These are phyloP conservation scores for Nomia melanderi DNA, from an alignment of 1,140 invertebrate genomes.

Conservation along the genomic window DNA sequence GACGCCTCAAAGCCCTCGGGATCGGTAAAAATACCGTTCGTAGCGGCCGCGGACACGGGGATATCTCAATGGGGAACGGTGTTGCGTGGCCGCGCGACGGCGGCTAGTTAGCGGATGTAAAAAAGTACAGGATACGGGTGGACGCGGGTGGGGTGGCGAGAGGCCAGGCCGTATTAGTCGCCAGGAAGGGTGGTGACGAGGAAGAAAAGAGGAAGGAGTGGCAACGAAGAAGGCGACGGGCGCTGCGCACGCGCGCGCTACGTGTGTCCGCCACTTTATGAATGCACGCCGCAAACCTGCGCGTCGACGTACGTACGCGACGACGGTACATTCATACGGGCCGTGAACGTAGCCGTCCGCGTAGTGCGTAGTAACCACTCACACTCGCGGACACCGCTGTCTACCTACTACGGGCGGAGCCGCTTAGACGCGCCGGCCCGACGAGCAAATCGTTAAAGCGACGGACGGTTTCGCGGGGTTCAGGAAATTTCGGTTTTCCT, in stretches of 20 bases:
- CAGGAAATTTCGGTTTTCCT: no score
- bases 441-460: constrained; percentile 52
- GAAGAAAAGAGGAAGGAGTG: constrained; percentile 57
- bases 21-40: no score
- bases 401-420: constrained; percentile 45
- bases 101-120: constrained; percentile 37
- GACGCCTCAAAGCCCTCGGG: no score
- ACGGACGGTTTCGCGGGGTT: background rate
- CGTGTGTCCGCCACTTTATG: constrained; percentile 73
- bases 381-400: constrained; percentile 41
- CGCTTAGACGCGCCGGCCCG: constrained; percentile 41
- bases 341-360: constrained; percentile 48
- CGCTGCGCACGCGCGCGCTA: constrained; percentile 65
- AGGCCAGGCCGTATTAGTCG: constrained; percentile 34
- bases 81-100: constrained; percentile 15
- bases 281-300: constrained; percentile 68
- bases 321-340: constrained; percentile 62
- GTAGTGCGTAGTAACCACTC: constrained; percentile 53
- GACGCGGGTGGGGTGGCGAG: constrained; percentile 43
- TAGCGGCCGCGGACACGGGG: background rate
- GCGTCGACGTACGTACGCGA: constrained; percentile 55
- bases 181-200: constrained; percentile 49
- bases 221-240: constrained; percentile 46
- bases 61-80: background rate
- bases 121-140: constrained; percentile 35